Evolutionary conservation across 2,888 invertebrate genomes (phyloP).

Genomic region (Phaonia tiefii): DNA sequence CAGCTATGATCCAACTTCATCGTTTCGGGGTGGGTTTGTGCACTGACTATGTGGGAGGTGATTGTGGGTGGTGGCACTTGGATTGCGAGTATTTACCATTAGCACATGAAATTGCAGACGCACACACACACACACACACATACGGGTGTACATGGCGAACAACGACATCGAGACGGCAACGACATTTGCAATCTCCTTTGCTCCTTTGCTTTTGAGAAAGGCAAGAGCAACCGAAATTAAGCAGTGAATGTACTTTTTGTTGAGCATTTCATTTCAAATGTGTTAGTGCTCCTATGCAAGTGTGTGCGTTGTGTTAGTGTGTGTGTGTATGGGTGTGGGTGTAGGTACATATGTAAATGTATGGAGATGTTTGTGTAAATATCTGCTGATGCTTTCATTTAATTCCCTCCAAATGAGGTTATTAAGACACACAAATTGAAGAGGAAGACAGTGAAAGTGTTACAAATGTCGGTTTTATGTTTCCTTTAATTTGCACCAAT

Average conservation of each 20-base stretch:
- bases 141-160: background rate
- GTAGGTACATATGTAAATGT: background rate
- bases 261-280: constrained; percentile 17
- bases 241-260: constrained; percentile 50
- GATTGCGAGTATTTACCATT: constrained; percentile 50
- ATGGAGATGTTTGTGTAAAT: constrained; percentile 16
- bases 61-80: constrained; percentile 7
- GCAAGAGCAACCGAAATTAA: constrained; percentile 55
- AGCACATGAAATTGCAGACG: background rate
- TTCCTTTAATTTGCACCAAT: constrained; percentile 5
- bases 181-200: constrained; percentile 29
- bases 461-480: constrained; percentile 36
- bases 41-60: background rate
- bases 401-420: constrained; percentile 59
- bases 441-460: constrained; percentile 45
- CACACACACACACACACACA: constrained; percentile 4
- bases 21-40: background rate
- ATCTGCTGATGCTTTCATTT: constrained; percentile 43
- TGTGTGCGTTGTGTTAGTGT: constrained; percentile 4
- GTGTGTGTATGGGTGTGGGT: background rate
- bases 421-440: constrained; percentile 53
- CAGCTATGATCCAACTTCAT: constrained; percentile 61
- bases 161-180: background rate
- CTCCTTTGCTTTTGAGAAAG: constrained; percentile 35
- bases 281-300: background rate